Conservation (phyloP, 1,140 invertebrate genomes). For the Plectus sambesii region DNA sequence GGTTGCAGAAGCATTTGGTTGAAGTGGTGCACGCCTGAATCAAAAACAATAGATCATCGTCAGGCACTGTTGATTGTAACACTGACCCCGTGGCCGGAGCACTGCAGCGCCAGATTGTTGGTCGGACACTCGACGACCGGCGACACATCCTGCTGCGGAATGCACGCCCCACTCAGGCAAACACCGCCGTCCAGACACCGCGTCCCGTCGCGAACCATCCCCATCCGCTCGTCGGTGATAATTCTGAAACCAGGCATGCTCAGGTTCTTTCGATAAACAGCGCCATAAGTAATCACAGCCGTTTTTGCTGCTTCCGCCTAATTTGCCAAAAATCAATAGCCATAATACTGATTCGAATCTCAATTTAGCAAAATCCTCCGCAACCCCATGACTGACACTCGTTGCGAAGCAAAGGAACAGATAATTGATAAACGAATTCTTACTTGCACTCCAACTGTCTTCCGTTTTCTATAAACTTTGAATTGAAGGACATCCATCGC, state of each 20-base stretch:
- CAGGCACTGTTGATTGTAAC: constrained; percentile 10
- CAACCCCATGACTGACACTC: no score
- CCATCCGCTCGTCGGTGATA: constrained; percentile 15
- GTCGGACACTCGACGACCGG: constrained; percentile 69
- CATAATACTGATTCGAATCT: no score
- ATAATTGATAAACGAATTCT: no score
- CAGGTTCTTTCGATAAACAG: no score
- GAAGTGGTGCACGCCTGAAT: constrained; percentile 77
- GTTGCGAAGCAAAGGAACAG: no score
- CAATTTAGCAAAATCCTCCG: no score
- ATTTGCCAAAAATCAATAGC: no score
- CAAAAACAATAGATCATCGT: constrained; percentile 14
- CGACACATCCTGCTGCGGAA: constrained; percentile 38
- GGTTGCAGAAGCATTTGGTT: constrained; percentile 77
- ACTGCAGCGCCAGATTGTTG: constrained; percentile 72
- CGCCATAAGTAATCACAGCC: no score
- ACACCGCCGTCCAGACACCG: constrained; percentile 35
- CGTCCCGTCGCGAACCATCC: constrained; percentile 34
- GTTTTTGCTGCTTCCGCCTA: no score
- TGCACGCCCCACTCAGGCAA: constrained; percentile 33
- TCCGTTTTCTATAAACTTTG: constrained; percentile 35
- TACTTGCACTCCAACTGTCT: constrained; percentile 42
- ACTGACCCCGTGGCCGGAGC: constrained; percentile 81
- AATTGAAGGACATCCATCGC: constrained; percentile 36
- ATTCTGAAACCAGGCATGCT: constrained; percentile 17